These are phyloP conservation scores for Drosophila monieri DNA, from an alignment of 2,888 invertebrate species.

Conservation along the genomic window DNA sequence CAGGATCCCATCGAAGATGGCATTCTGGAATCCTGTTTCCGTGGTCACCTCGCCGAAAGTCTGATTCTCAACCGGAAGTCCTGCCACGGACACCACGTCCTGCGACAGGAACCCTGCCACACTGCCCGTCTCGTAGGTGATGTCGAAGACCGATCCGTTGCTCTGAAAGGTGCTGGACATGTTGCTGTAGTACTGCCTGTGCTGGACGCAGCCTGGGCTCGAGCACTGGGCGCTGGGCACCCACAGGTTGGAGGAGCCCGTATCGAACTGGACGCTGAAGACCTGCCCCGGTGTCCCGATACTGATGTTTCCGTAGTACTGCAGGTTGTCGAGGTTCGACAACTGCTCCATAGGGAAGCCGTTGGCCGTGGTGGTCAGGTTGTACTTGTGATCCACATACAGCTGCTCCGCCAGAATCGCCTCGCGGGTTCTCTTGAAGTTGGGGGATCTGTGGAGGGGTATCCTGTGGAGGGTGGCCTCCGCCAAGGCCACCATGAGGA, in stretches of 20 bases:
- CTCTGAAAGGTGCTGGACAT: slow-evolving; percentile 91
- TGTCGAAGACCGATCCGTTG: slow-evolving; percentile 95
- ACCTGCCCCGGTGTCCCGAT: slow-evolving; percentile 96
- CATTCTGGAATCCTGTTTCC: slow-evolving; percentile 98
- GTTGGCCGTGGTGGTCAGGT: slow-evolving; percentile 5
- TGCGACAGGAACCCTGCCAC: slow-evolving; percentile 96
- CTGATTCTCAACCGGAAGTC: slow-evolving; percentile 88
- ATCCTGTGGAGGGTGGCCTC: slow-evolving; percentile 11
- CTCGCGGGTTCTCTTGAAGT: slow-evolving; percentile 30
- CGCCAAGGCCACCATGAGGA: not conserved
- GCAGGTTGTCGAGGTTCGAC: slow-evolving; percentile 95
- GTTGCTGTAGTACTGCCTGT: slow-evolving; percentile 95
- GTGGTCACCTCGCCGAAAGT: slow-evolving; percentile 97
- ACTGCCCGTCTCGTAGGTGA: slow-evolving; percentile 96
- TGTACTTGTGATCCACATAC: slow-evolving; percentile 50
- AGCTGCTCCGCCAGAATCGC: slow-evolving; percentile 42
- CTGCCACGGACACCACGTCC: slow-evolving; percentile 90
- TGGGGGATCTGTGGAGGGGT: slow-evolving; percentile 7
- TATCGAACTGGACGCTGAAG: slow-evolving; percentile 98
- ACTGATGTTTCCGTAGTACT: slow-evolving; percentile 95
- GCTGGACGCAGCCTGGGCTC: slow-evolving; percentile 94
- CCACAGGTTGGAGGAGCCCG: slow-evolving; percentile 99
- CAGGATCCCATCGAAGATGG: slow-evolving; percentile 98
- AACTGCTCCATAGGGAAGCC: slow-evolving; percentile 85
- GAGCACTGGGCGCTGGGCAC: slow-evolving; percentile 97